A percentile compares a stretch with the other conserved stretches of the same genome.
These are phyloP conservation scores for Leptonema lineaticorne DNA, from an alignment of 1,140 invertebrate genomes.

Conservation along the genomic window DNA sequence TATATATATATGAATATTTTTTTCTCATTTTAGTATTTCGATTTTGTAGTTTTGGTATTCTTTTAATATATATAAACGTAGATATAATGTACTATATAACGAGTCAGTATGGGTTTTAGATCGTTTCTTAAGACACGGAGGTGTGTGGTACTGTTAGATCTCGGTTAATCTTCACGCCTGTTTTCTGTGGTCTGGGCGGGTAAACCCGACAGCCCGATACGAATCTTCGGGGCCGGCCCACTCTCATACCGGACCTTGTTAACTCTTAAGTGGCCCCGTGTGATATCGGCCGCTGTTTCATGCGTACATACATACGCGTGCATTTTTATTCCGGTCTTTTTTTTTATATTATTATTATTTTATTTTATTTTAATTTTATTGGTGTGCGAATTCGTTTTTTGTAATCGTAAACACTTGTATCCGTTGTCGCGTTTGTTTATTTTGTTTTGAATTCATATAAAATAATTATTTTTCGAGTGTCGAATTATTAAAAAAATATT, in stretches of 20 bases:
- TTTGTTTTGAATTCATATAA: too few relatives aligned
- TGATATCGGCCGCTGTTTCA: neutral
- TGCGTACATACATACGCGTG: too few relatives aligned
- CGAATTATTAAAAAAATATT: too few relatives aligned
- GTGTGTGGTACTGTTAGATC: conserved; percentile 30
- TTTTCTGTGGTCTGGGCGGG: conserved; percentile 27
- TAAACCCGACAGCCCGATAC: conserved; percentile 13
- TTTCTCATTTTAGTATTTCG: neutral
- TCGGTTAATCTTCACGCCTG: conserved; percentile 34
- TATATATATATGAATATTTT: too few relatives aligned
- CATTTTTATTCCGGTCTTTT: neutral
- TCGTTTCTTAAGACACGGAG: neutral
- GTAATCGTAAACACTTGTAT: too few relatives aligned
- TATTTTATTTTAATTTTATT: neutral
- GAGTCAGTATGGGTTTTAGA: neutral
- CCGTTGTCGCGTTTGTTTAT: too few relatives aligned
- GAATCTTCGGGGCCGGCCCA: conserved; percentile 21
- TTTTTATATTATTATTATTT: neutral
- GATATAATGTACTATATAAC: too few relatives aligned
- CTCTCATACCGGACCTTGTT: conserved; percentile 27
- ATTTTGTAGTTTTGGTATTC: neutral
- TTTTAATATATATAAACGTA: too few relatives aligned
- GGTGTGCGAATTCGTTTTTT: too few relatives aligned
- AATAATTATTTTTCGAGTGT: too few relatives aligned
- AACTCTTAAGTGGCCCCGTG: conserved; percentile 21